Percentiles rank a stretch among this genome's conserved stretches.
Evolutionary conservation across 2,888 invertebrate species (phyloP).

Genomic region (Diploptera punctata): DNA sequence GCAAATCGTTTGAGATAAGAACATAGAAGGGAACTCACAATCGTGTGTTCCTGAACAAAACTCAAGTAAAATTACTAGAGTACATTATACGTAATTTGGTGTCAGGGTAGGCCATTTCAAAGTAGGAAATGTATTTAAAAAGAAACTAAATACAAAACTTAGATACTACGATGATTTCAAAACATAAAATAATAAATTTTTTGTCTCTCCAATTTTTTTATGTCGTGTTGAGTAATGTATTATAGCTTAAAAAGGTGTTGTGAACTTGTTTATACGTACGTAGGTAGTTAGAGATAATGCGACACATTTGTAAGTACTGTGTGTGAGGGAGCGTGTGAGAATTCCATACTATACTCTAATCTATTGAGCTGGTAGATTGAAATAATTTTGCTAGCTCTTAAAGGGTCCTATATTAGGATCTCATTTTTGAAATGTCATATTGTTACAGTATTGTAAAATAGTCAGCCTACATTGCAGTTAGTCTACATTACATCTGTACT

Average conservation of each 20-base stretch:
- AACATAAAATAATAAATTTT: slow-evolving; percentile 12
- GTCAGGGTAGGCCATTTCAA: slow-evolving; percentile 72
- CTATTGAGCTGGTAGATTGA: background rate
- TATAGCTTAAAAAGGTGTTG: slow-evolving; percentile 23
- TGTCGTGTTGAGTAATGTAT: slow-evolving; percentile 28
- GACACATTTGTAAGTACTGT: too few species aligned
- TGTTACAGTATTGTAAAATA: background rate
- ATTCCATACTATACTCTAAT: background rate
- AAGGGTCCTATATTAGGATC: slow-evolving; percentile 26
- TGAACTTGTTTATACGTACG: slow-evolving; percentile 9
- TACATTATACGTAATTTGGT: slow-evolving; percentile 89
- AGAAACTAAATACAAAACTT: background rate
- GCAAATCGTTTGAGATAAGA: slow-evolving; percentile 1
- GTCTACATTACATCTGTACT: background rate
- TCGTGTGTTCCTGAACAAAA: background rate
- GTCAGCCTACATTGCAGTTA: background rate
- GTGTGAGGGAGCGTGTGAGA: too few species aligned
- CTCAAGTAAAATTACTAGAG: slow-evolving; percentile 51
- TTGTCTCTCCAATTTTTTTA: slow-evolving; percentile 24
- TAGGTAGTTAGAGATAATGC: too few species aligned
- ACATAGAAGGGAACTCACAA: background rate
- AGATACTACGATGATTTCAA: slow-evolving; percentile 19
- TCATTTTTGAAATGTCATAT: background rate
- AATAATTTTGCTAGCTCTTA: background rate
- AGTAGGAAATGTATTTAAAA: slow-evolving; percentile 12